Conservation (phyloP, 2,888 invertebrate species). For the Artemia sp. region DNA sequence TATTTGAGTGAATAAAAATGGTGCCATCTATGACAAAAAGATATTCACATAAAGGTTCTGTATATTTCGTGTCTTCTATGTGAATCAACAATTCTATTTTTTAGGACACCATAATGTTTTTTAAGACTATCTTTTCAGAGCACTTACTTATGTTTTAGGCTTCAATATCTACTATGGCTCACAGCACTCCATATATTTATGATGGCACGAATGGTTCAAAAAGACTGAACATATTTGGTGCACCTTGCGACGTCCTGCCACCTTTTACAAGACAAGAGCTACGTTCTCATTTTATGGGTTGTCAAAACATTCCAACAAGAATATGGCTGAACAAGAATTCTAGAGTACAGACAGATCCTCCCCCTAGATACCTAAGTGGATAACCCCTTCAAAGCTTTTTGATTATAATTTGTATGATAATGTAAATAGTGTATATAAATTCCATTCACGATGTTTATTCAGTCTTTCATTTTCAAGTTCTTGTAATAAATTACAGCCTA, state of each 20-base stretch:
- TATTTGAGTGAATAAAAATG: too few relatives aligned
- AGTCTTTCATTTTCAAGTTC: too few relatives aligned
- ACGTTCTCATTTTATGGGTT: conserved; percentile 29
- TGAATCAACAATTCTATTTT: not conserved
- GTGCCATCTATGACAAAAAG: too few relatives aligned
- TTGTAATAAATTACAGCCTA: too few relatives aligned
- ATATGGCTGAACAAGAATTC: conserved; percentile 30
- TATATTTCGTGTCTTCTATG: too few relatives aligned
- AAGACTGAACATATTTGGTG: conserved; percentile 34
- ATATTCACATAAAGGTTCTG: too few relatives aligned
- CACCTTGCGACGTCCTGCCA: conserved; percentile 35
- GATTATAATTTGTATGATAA: too few relatives aligned
- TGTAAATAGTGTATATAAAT: too few relatives aligned
- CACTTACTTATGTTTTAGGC: conserved; percentile 23
- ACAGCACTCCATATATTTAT: conserved; percentile 31
- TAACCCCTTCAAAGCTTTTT: too few relatives aligned
- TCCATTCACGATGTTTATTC: too few relatives aligned
- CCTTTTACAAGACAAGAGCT: conserved; percentile 33
- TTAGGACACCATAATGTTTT: not conserved
- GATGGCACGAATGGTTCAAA: conserved; percentile 30
- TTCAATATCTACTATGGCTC: conserved; percentile 27
- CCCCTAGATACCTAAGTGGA: conserved; percentile 17
- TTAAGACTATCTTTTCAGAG: not conserved
- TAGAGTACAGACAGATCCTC: conserved; percentile 19
- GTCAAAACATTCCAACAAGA: conserved; percentile 36